These are phyloP conservation scores for Hippocampus abdominalis DNA, from an alignment of 2,113 vertebrate species.

Conservation along the genomic window DNA sequence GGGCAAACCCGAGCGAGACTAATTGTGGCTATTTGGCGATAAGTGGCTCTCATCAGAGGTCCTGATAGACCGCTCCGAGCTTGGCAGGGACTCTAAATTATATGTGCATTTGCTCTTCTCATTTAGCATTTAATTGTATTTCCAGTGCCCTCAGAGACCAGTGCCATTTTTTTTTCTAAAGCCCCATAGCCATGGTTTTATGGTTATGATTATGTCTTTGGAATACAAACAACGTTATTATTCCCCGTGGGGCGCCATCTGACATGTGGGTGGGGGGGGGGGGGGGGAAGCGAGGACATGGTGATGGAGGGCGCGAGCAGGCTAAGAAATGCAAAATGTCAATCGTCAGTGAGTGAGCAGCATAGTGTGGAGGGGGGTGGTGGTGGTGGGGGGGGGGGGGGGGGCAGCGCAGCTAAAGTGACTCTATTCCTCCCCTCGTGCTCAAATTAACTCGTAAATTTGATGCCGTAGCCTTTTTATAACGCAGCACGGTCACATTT, in stretches of 20 bases:
- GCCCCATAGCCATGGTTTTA: constrained; percentile 26
- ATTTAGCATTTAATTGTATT: constrained; percentile 54
- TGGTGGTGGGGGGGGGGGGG: background rate
- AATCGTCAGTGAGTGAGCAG: constrained; percentile 32
- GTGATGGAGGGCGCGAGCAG: background rate
- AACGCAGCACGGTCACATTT: background rate
- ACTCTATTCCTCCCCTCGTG: background rate
- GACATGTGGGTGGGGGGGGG: constrained; percentile 47
- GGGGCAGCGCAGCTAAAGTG: background rate
- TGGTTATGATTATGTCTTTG: constrained; percentile 36
- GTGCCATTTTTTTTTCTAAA: constrained; percentile 20
- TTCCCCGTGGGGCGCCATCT: constrained; percentile 43
- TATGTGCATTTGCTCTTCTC: constrained; percentile 36
- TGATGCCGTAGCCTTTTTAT: background rate
- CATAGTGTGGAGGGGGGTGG: background rate
- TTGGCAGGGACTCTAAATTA: constrained; percentile 32
- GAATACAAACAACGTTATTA: constrained; percentile 37
- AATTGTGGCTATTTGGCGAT: background rate
- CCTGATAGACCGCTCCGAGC: constrained; percentile 11
- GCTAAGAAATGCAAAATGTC: constrained; percentile 42
- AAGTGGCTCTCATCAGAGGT: background rate
- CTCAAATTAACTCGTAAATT: constrained; percentile 5
- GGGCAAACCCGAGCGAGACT: background rate
- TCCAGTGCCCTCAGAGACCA: constrained; percentile 20
- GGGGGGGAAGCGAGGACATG: background rate